These are phyloP conservation scores for Cylas formicarius DNA, from an alignment of 1,140 invertebrate genomes.

Conservation along the genomic window DNA sequence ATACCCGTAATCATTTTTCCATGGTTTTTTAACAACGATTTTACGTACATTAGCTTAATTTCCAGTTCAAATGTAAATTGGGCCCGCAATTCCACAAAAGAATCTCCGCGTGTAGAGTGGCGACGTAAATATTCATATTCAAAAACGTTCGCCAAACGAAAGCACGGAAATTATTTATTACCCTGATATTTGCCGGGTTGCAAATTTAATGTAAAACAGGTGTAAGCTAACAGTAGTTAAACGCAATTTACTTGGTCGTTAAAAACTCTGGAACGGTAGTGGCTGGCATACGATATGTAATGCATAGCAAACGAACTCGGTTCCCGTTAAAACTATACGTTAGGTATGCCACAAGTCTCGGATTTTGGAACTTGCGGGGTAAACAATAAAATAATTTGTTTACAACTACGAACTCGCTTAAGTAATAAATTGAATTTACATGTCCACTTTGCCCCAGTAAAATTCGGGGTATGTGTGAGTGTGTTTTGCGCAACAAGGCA, in stretches of 20 bases:
- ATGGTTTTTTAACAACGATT: constrained; percentile 15
- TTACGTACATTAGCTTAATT: constrained; percentile 15
- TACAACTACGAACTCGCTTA: too few relatives aligned
- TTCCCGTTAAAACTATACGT: too few relatives aligned
- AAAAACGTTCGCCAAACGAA: constrained; percentile 12
- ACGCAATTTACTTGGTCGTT: constrained; percentile 8
- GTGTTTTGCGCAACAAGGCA: too few relatives aligned
- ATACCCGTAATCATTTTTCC: constrained; percentile 13
- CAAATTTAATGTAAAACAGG: constrained; percentile 17
- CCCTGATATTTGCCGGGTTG: constrained; percentile 12
- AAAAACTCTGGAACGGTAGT: too few relatives aligned
- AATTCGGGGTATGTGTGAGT: too few relatives aligned
- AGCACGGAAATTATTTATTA: constrained; percentile 16
- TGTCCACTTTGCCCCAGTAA: too few relatives aligned
- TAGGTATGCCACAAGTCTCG: too few relatives aligned
- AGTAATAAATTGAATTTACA: too few relatives aligned
- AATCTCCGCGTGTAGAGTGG: constrained; percentile 11
- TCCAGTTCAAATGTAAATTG: constrained; percentile 13
- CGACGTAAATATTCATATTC: constrained; percentile 12
- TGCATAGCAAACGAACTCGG: too few relatives aligned
- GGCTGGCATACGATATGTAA: too few relatives aligned
- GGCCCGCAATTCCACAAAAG: constrained; percentile 9
- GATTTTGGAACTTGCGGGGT: too few relatives aligned
- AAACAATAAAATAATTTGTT: too few relatives aligned
- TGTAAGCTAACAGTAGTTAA: constrained; percentile 15